Percentiles rank a stretch among this genome's conserved stretches.
Conservation (phyloP, 2,113 vertebrate species). For the Muntiacus reevesi region DNA sequence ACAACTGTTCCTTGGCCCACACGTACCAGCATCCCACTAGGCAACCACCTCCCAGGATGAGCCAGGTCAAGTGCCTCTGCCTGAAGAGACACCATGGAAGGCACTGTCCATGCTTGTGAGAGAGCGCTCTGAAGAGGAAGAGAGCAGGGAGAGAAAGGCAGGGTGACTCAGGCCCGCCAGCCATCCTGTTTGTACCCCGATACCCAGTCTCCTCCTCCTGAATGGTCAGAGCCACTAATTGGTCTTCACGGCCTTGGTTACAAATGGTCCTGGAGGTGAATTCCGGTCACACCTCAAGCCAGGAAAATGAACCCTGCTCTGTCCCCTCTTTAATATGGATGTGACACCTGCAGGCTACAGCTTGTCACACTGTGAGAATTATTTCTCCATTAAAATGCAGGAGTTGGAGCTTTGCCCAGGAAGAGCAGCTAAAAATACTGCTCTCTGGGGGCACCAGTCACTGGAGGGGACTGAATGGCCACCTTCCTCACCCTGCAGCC, state of each 20-base stretch:
- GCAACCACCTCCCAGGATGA: not conserved
- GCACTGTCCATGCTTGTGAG: rapidly evolving
- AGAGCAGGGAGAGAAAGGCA: not conserved
- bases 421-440: slow-evolving; percentile 70
- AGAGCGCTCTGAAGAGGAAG: not conserved
- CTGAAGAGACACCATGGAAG: not conserved
- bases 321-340: slow-evolving; percentile 55
- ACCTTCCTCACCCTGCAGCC: not conserved
- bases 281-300: slow-evolving; percentile 28
- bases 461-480: not conserved
- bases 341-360: slow-evolving; percentile 60
- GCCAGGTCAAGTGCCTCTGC: not conserved
- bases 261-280: not conserved
- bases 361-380: slow-evolving; percentile 51
- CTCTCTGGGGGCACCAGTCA: not conserved
- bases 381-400: slow-evolving; percentile 67
- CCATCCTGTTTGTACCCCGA: too few relatives aligned
- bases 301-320: slow-evolving; percentile 45
- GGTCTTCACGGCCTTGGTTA: slow-evolving; percentile 14
- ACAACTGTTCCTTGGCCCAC: not conserved
- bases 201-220: not conserved
- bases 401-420: slow-evolving; percentile 28
- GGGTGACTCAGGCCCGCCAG: too few relatives aligned
- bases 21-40: not conserved
- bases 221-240: slow-evolving; percentile 6